Evolutionary conservation across 2,888 invertebrate species (phyloP), one percentile per base, ranked within the genome.

Genomic region (Drosophila colorata): DNA sequence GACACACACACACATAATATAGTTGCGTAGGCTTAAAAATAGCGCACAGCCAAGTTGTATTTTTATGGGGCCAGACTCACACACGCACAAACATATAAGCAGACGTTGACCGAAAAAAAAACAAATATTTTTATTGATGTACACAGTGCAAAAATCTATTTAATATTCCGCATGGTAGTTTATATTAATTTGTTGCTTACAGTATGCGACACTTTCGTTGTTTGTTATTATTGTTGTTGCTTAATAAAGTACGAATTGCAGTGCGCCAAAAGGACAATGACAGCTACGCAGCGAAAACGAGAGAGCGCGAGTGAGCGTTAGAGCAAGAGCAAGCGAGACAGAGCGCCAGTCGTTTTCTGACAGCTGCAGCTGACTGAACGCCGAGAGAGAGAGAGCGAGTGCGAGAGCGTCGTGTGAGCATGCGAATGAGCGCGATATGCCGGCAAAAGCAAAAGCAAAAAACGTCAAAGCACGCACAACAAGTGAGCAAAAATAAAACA

Each of bases 21-120:
- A 38, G 20, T 51, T 41, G 53, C 31, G 47, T 46, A 48, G 65
- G 56, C 74, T 57, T 81, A 82, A 70, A 81, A 81, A 86, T 81
- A 81, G 76, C 86, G 44, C 83, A 80, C 51, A 80, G 81, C 80
- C 57, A 78, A 75, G 64, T 68, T 65, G 51, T 71, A 78, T 84
- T 61, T 84, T 74, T 80, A 80, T 65, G 55, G 60, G 57, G 74
- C 84, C 69, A 78, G 76, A 79, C 82, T 53, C 43, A 56, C 47
- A 60, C 33, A 48, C 20, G n/a, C 46, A 49, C 51, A 57, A 37
- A 58, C 46, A 41, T 37, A 9, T 49, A 46, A 46, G 46, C 67
- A 68, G 46, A 67, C 57, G 57, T 57, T 57, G 57, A 46, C 57
- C 68, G 58, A 43, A 56, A 47, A 40, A 35, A 43, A 25, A 57